These are phyloP conservation scores for Steinernema scapterisci DNA, from an alignment of 2,888 invertebrate genomes.

Conservation along the genomic window DNA sequence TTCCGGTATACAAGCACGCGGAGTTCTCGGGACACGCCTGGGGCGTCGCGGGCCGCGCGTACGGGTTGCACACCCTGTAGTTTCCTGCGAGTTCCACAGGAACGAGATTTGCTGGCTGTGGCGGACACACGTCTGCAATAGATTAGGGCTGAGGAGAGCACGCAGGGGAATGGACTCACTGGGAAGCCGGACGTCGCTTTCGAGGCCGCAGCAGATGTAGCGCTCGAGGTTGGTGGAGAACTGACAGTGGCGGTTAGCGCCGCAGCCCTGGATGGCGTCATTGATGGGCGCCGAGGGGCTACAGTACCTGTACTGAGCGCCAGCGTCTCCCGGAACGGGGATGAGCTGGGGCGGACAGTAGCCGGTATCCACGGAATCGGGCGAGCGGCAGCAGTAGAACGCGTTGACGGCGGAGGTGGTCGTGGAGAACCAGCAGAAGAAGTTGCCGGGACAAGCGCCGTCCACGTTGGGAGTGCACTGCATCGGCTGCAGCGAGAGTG, in stretches of 20 bases:
- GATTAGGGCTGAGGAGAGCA: too few relatives aligned
- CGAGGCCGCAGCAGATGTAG: constrained; percentile 66
- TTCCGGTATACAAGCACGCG: constrained; percentile 65
- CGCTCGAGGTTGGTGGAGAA: constrained; percentile 63
- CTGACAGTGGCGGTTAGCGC: constrained; percentile 65
- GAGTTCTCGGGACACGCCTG: constrained; percentile 62
- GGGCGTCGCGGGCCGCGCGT: constrained; percentile 63
- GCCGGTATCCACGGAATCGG: constrained; percentile 65
- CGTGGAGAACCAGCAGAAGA: constrained; percentile 67
- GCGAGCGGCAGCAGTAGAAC: constrained; percentile 67
- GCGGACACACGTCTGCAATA: constrained; percentile 60
- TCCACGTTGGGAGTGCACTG: constrained; percentile 67
- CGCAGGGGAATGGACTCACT: constrained; percentile 40
- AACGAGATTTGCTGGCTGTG: constrained; percentile 65
- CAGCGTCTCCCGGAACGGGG: constrained; percentile 65
- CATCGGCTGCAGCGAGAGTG: constrained; percentile 66
- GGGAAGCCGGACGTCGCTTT: constrained; percentile 64
- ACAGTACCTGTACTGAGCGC: constrained; percentile 65
- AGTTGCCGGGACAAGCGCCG: constrained; percentile 66
- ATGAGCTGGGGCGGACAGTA: constrained; percentile 66
- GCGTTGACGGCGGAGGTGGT: constrained; percentile 63
- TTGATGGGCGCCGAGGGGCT: constrained; percentile 64
- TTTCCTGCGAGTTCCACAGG: constrained; percentile 65
- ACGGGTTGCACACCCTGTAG: constrained; percentile 57
- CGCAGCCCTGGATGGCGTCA: constrained; percentile 65